Evolutionary conservation across 2,888 invertebrate genomes (phyloP), one percentile per base, ranked within the genome.

Genomic region (Diabrotica balteata): DNA sequence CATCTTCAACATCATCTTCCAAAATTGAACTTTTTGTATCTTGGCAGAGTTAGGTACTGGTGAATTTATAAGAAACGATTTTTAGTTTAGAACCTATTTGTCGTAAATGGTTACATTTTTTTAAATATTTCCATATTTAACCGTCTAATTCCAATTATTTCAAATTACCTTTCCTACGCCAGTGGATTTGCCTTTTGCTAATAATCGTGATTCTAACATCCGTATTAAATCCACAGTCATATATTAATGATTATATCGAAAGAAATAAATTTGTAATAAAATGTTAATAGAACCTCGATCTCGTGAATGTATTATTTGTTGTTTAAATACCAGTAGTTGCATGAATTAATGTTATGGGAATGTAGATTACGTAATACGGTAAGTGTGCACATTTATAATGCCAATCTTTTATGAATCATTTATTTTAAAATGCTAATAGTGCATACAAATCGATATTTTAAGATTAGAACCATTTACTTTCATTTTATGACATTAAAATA

Each of bases 291-390:
- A 69, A 70, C 71, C 72, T 69, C 63, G 66, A 67, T 63, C 71
- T 67, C 54, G 69, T 72, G 71, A 73, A 73, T 75, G 72, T 68
- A 68, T 67, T 62, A 70, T 66, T 67, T 69, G 72, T 71, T 73
- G 69, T 76, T 73, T 73, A 74, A 75, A 75, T 73, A 73, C 74
- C 74, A 74, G 74, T 76, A 75, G 76, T 76, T 68, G 71, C 54
- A 57, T 63, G 59, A 49, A 55, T 63, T 68, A 60, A 59, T 52
- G 64, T 64, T 64, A 64, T 45, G 58, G 43, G 64, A 64, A 59
- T 22, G 10, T 8, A 17, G 17, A 64, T 58, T 64, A 64, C 52
- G 64, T 51, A 58, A 64, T 51, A 46, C 64, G 45, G 64, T 63
- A 58, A 58, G 63, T 63, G 58, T 45, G 51, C 42, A 45, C 57